Evolutionary conservation across 2,888 invertebrate genomes (phyloP).

Genomic region (Pemphredon lugubris): DNA sequence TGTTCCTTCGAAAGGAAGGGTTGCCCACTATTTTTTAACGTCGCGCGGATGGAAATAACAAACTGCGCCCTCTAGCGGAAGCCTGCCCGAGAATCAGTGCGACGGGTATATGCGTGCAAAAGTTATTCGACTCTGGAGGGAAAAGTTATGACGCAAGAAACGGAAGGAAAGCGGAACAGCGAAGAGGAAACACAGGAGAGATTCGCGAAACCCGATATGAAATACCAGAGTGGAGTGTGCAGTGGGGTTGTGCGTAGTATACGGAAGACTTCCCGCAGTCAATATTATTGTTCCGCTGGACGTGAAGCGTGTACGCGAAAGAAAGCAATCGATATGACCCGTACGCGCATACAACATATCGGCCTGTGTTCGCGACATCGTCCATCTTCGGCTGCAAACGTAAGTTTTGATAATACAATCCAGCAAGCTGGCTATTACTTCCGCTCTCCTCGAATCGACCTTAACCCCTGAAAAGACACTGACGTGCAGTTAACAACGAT

Average conservation of each 20-base stretch:
- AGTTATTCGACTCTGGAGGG: slow-evolving; percentile 15
- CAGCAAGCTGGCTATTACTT: slow-evolving; percentile 9
- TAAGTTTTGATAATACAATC: slow-evolving; percentile 47
- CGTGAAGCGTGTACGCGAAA: slow-evolving; percentile 48
- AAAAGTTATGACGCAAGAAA: slow-evolving; percentile 46
- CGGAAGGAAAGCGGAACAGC: slow-evolving; percentile 34
- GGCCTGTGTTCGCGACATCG: slow-evolving; percentile 46
- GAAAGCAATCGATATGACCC: slow-evolving; percentile 58
- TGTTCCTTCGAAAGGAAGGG: slow-evolving; percentile 16
- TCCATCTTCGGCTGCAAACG: slow-evolving; percentile 17
- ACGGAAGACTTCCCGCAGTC: slow-evolving; percentile 54
- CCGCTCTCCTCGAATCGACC: neutral
- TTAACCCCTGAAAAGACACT: neutral
- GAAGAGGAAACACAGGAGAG: slow-evolving; percentile 44
- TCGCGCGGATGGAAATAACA: slow-evolving; percentile 6
- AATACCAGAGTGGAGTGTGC: slow-evolving; percentile 49
- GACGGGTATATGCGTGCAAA: slow-evolving; percentile 21
- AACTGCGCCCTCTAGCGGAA: slow-evolving; percentile 11
- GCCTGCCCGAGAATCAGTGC: slow-evolving; percentile 14
- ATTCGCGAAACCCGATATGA: slow-evolving; percentile 61
- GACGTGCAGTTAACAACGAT: neutral
- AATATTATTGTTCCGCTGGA: slow-evolving; percentile 62
- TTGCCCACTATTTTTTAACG: slow-evolving; percentile 24
- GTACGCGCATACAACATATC: too few relatives aligned
- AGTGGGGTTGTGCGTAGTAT: slow-evolving; percentile 21